Evolutionary conservation across 2,113 vertebrate species (phyloP), one percentile per base, ranked within the genome.

Genomic region (Trichechus manatus): DNA sequence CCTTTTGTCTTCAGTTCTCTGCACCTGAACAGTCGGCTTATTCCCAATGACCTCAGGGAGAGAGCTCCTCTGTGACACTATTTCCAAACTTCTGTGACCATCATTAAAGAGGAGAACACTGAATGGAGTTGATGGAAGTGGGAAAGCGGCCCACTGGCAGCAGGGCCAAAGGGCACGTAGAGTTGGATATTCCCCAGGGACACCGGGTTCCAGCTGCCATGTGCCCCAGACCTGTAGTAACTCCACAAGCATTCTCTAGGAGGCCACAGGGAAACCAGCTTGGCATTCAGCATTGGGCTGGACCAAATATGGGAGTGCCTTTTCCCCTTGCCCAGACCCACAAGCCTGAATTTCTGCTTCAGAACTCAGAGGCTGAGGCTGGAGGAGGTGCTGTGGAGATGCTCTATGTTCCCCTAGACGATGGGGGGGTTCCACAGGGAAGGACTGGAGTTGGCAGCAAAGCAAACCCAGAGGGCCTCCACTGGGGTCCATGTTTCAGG

Each of bases 401-500:
- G 25, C 4, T 4, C 1, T 27, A 0, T 3, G 8, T 80, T 47
- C 17, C 50, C 1, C 27, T 6, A 68, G 19, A 66, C 39, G 6
- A 0, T 72, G 19, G 29, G 36, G 39, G 39, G 5, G 1, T 29
- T 31, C n/a, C 7, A 36, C 0, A 31, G 61, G 31, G 47, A 50
- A 70, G 68, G 17, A 15, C 17, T 56, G 27, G 50, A 22, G 15
- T 3, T 11, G 29, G 82, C 29, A 27, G 19, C 31, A 29, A 17
- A 6, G 84, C 4, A 2, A 79, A 20, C 22, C 31, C 3, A 0
- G 1, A 19, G 19, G 1, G 14, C 13, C 25, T 56, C 29, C n/a
- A 9, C 4, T 33, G 15, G 39, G 3, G 33, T 42, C 20, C 5
- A 39, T 1, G 6, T 61, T 61, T 9, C 23, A 9, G 25, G 19